Conservation (phyloP, 2,888 invertebrate genomes). For the Orthosia incerta region DNA sequence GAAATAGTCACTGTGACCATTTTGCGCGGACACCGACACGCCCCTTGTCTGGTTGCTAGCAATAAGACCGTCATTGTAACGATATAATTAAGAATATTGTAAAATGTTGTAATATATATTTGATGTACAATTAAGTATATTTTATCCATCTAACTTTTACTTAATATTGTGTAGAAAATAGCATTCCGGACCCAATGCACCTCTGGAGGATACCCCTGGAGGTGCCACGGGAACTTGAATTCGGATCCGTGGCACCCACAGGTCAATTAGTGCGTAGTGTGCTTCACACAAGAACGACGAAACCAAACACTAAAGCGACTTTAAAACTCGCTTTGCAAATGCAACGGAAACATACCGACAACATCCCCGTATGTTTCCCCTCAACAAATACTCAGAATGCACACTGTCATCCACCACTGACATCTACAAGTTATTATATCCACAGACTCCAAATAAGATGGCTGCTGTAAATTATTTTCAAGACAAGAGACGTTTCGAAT, state of each 20-base stretch:
- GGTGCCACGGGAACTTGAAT: no score
- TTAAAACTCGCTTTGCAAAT: neutral
- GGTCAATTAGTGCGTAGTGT: no score
- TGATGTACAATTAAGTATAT: neutral
- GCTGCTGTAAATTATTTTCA: slow-evolving; percentile 60
- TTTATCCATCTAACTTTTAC: neutral
- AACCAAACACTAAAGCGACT: neutral
- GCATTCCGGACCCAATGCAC: no score
- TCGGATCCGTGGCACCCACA: no score
- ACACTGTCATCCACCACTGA: slow-evolving; percentile 48
- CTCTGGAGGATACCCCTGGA: no score
- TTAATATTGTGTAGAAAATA: neutral
- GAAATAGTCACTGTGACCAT: no score
- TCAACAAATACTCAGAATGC: slow-evolving; percentile 53
- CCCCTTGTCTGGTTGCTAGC: neutral
- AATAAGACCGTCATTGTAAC: neutral
- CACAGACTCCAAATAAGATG: slow-evolving; percentile 54
- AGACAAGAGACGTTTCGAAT: slow-evolving; percentile 56
- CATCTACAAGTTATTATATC: slow-evolving; percentile 57
- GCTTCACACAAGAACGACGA: neutral
- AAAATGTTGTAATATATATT: neutral
- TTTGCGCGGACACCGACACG: no score
- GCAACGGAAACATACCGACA: neutral
- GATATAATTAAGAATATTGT: neutral
- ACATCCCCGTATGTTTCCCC: slow-evolving; percentile 40